Evolutionary conservation across 2,113 vertebrate genomes (phyloP).

Genomic region (Entelurus aequoreus): DNA sequence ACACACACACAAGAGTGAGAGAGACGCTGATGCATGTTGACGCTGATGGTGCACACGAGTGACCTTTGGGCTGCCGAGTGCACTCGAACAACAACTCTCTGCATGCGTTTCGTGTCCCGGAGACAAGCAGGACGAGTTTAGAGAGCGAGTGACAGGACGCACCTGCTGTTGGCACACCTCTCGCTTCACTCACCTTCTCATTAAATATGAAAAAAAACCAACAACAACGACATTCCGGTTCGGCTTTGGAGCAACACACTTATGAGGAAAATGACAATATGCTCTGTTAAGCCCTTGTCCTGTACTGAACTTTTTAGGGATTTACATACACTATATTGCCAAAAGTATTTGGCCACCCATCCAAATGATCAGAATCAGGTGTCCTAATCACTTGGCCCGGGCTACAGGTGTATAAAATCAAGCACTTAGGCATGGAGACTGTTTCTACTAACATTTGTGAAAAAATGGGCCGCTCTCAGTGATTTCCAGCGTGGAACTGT

Average conservation of each 20-base stretch:
- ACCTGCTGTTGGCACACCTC: constrained; percentile 67
- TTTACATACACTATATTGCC: too few species aligned
- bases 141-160: constrained; percentile 64
- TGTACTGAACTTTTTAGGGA: too few species aligned
- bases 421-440: too few species aligned
- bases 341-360: too few species aligned
- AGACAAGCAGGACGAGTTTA: constrained; percentile 67
- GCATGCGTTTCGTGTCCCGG: constrained; percentile 72
- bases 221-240: constrained; percentile 3
- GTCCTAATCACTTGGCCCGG: too few species aligned
- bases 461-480: too few species aligned
- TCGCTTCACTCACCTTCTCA: constrained; percentile 36
- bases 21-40: constrained; percentile 60
- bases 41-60: constrained; percentile 67
- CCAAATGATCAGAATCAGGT: too few species aligned
- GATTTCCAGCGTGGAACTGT: too few species aligned
- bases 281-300: too few species aligned
- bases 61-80: constrained; percentile 74
- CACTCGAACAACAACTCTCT: constrained; percentile 69
- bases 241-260: not conserved
- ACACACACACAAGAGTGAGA: not conserved
- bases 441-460: too few species aligned
- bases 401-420: too few species aligned
- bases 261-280: too few species aligned
- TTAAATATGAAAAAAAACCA: not conserved